Evolutionary conservation across 2,888 invertebrate genomes (phyloP).

Genomic region (Diaprepes abbreviatus): DNA sequence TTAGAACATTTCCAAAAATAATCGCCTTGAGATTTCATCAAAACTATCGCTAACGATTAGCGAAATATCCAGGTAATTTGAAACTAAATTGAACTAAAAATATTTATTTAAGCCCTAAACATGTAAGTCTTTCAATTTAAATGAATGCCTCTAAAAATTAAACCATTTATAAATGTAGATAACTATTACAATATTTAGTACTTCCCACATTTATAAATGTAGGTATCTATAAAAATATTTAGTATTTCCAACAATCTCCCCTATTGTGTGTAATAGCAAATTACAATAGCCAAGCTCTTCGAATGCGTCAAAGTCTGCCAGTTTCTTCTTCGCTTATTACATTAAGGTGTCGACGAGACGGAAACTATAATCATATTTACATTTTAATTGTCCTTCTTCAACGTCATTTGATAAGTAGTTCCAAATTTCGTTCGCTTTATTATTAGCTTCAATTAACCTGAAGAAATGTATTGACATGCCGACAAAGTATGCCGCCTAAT

Average conservation of each 20-base stretch:
- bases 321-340: conserved; percentile 19
- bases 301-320: not conserved
- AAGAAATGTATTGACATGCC: conserved; percentile 4
- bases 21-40: too few relatives aligned
- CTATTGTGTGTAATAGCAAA: not conserved
- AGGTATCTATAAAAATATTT: too few relatives aligned
- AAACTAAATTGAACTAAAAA: too few relatives aligned
- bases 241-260: not conserved
- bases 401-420: conserved; percentile 33
- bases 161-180: too few relatives aligned
- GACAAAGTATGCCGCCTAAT: conserved; percentile 16
- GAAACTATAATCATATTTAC: conserved; percentile 51
- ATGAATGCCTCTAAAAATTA: too few relatives aligned
- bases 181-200: too few relatives aligned
- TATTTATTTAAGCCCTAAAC: too few relatives aligned
- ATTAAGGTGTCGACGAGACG: conserved; percentile 41
- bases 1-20: too few relatives aligned
- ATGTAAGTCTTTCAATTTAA: too few relatives aligned
- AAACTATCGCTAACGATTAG: too few relatives aligned
- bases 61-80: too few relatives aligned
- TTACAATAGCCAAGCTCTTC: not conserved
- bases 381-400: conserved; percentile 51
- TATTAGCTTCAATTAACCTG: conserved; percentile 9
- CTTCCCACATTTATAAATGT: too few relatives aligned
- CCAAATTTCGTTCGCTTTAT: conserved; percentile 46